Percentiles rank a stretch among this genome's conserved stretches.
These are phyloP conservation scores for Thamnophis elegans DNA, from an alignment of 2,797 vertebrate genomes.

Conservation along the genomic window DNA sequence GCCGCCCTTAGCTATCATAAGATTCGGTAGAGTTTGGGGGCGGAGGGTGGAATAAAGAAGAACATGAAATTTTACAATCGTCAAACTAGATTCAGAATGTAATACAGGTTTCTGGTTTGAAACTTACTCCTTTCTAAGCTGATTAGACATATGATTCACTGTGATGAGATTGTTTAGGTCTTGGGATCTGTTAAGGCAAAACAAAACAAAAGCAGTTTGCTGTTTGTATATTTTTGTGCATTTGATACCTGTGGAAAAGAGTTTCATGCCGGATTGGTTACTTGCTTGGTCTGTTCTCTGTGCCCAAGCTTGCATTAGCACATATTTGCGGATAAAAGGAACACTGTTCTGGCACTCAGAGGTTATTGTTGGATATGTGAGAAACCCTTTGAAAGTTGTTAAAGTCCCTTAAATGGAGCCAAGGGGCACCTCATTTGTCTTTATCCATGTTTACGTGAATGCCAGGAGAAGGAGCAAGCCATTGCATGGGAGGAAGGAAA, in stretches of 20 bases:
- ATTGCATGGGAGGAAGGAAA: neutral
- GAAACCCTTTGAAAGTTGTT: neutral
- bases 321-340: neutral
- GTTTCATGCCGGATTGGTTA: neutral
- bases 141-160: slow-evolving; percentile 37
- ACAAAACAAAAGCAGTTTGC: slow-evolving; percentile 28
- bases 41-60: neutral
- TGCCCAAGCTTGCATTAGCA: neutral
- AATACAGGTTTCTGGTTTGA: neutral
- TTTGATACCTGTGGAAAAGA: neutral
- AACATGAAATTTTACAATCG: neutral
- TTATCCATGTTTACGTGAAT: neutral
- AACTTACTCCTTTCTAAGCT: slow-evolving; percentile 40
- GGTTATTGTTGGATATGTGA: neutral
- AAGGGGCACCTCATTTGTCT: neutral
- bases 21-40: neutral
- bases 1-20: neutral
- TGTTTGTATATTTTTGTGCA: neutral
- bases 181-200: slow-evolving; percentile 53
- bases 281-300: neutral
- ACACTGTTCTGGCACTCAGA: neutral
- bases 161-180: slow-evolving; percentile 27
- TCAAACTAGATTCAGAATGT: neutral
- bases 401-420: neutral
- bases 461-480: neutral